A percentile compares a stretch with the other conserved stretches of the same genome.
These are phyloP conservation scores for Fragum whitleyi DNA, from an alignment of 2,888 invertebrate genomes.

Conservation along the genomic window DNA sequence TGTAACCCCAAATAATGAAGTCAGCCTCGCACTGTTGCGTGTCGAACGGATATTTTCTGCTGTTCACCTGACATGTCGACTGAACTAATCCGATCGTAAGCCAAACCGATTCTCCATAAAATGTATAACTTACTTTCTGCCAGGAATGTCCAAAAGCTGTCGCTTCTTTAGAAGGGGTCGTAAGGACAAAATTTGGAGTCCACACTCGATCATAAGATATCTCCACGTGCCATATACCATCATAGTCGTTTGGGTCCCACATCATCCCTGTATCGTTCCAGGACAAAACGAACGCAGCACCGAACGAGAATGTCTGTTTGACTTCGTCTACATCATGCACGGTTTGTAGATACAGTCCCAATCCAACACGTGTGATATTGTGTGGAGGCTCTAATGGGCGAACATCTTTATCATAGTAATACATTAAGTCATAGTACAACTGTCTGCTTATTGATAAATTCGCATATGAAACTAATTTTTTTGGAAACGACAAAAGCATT, in stretches of 20 bases:
- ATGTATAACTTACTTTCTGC: slow-evolving; percentile 41
- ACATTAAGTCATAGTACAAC: neutral
- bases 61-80: slow-evolving; percentile 55
- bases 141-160: slow-evolving; percentile 50
- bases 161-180: slow-evolving; percentile 55
- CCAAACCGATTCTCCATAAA: slow-evolving; percentile 53
- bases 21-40: slow-evolving; percentile 47
- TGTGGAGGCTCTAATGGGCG: slow-evolving; percentile 25
- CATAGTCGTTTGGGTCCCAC: slow-evolving; percentile 38
- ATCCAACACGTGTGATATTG: slow-evolving; percentile 10
- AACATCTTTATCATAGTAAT: neutral
- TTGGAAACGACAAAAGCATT: neutral
- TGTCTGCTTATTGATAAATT: neutral
- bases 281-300: slow-evolving; percentile 20
- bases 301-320: slow-evolving; percentile 35
- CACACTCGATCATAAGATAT: slow-evolving; percentile 47
- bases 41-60: slow-evolving; percentile 61
- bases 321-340: slow-evolving; percentile 57
- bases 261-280: slow-evolving; percentile 47
- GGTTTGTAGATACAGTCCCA: slow-evolving; percentile 31
- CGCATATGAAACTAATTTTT: neutral
- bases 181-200: slow-evolving; percentile 57
- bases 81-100: slow-evolving; percentile 40
- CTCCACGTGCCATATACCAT: neutral
- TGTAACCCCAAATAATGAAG: slow-evolving; percentile 52